Evolutionary conservation across 2,888 invertebrate genomes (phyloP), one percentile per base, ranked within the genome.

Genomic region (Graphium colonna): DNA sequence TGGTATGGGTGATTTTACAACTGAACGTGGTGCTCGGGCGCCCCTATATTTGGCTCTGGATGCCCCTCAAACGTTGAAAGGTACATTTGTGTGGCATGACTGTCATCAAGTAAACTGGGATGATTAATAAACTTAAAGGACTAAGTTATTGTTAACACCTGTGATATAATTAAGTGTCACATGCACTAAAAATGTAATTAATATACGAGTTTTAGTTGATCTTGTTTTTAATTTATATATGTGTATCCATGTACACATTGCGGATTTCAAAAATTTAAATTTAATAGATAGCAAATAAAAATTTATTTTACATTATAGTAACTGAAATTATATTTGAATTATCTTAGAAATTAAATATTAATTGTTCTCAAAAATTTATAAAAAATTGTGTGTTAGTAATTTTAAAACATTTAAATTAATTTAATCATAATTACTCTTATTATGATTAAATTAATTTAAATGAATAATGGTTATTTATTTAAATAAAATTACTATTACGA

Each of bases 71-170:
- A 69, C 77, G 48, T 76, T 80, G 8, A 89, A 88, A 62, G 89
- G 89, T 57, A 81, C 85, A 1, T 89, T 88, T 71, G 69, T 89
- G 44, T 89, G 89, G 89, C 89, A 89, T 57, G 88, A 89, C 58
- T 82, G 87, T 66, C 87, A 86, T 62, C 79, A 80, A 76, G 88
- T 89, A 45, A 89, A 89, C 70, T 89, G 89, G 89, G 88, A 89
- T 69, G 89, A 89, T 73, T 88, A 78, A 69, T 65, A 63, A 68
- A 71, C 55, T 68, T 62, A 69, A 68, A 69, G 64, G 67, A 68
- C 69, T 63, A 75, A 75, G 69, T 69, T 76, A 79, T 76, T 75
- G 73, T 74, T 79, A 79, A 77, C 74, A 75, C 78, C 83, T 84
- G 86, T 86, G 87, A 86, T 87, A 86, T 71, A 69, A 59, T 56